A percentile compares a stretch with the other conserved stretches of the same genome.
These are phyloP conservation scores for Rhinichthys klamathensis DNA, from an alignment of 2,113 vertebrate species.

Conservation along the genomic window DNA sequence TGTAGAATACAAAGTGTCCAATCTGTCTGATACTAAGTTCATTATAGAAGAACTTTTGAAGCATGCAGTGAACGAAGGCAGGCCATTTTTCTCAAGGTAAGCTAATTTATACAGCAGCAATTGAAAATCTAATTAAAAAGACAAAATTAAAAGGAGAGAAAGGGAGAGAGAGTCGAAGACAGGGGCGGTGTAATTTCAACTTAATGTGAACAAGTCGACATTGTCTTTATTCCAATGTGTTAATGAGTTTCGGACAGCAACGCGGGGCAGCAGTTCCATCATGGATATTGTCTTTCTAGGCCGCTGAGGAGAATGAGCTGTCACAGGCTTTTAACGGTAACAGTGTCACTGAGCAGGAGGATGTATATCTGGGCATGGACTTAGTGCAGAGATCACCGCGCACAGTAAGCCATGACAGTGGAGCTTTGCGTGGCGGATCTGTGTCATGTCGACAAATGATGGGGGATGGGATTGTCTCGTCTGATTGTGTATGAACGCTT, in stretches of 20 bases:
- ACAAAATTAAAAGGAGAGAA: conserved; percentile 60
- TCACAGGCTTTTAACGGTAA: conserved; percentile 70
- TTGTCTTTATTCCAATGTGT: conserved; percentile 76
- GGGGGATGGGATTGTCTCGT: conserved; percentile 1
- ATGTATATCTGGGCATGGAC: conserved; percentile 63
- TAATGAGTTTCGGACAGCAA: conserved; percentile 74
- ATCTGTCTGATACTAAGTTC: conserved; percentile 9
- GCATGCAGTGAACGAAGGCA: conserved; percentile 17
- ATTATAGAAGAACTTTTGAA: conserved; percentile 30
- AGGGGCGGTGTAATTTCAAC: conserved; percentile 69
- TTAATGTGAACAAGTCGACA: conserved; percentile 72
- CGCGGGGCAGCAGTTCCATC: conserved; percentile 68
- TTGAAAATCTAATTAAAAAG: conserved; percentile 72
- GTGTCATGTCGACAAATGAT: neutral
- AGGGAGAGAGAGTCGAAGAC: conserved; percentile 12
- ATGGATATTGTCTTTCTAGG: conserved; percentile 68
- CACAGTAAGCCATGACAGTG: conserved; percentile 24
- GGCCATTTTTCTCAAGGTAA: conserved; percentile 44
- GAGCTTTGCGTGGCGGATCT: neutral
- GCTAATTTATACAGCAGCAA: conserved; percentile 59
- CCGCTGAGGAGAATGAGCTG: conserved; percentile 72
- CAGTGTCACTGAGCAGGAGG: conserved; percentile 59
- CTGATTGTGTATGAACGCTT: conserved; percentile 17
- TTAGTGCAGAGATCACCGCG: conserved; percentile 29
- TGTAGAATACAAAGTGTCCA: neutral